A percentile compares a stretch with the other conserved stretches of the same genome.
These are phyloP conservation scores for Montipora cactus DNA, from an alignment of 64 coral and sea anemone genomes.

Conservation along the genomic window DNA sequence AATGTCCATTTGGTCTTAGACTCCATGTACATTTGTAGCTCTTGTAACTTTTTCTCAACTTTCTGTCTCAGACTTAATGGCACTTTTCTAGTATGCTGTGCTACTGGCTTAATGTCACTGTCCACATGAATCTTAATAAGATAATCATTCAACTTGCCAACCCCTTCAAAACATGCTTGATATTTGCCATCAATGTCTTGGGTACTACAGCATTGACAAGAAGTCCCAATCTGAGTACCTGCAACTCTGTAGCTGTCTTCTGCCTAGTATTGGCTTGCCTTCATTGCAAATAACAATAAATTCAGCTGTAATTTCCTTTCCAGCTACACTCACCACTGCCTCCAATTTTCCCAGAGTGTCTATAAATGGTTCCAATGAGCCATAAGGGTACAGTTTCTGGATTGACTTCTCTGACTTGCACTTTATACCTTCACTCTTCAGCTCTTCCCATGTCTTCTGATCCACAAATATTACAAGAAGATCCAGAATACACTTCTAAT, in stretches of 20 bases:
- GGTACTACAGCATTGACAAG: constrained; percentile 4
- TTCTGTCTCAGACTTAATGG: neutral
- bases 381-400: constrained; percentile 72
- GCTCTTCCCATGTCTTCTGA: too few relatives aligned
- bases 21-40: too few relatives aligned
- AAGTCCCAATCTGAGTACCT: constrained; percentile 8
- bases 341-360: constrained; percentile 36
- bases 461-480: too few relatives aligned
- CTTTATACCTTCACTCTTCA: too few relatives aligned
- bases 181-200: neutral
- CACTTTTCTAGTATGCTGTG: constrained; percentile 29
- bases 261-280: constrained; percentile 28
- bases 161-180: neutral
- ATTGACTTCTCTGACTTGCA: constrained; percentile 39
- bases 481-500: too few relatives aligned
- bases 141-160: constrained; percentile 50
- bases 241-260: constrained; percentile 39
- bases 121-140: constrained; percentile 51
- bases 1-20: too few relatives aligned
- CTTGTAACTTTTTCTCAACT: too few relatives aligned
- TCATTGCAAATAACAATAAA: constrained; percentile 63
- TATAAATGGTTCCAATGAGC: constrained; percentile 42
- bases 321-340: neutral
- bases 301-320: constrained; percentile 11
- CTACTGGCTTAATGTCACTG: constrained; percentile 1